Base-by-base conservation (phyloP, 1,140 invertebrate species). In the Drosophila novamexicana region DNA sequence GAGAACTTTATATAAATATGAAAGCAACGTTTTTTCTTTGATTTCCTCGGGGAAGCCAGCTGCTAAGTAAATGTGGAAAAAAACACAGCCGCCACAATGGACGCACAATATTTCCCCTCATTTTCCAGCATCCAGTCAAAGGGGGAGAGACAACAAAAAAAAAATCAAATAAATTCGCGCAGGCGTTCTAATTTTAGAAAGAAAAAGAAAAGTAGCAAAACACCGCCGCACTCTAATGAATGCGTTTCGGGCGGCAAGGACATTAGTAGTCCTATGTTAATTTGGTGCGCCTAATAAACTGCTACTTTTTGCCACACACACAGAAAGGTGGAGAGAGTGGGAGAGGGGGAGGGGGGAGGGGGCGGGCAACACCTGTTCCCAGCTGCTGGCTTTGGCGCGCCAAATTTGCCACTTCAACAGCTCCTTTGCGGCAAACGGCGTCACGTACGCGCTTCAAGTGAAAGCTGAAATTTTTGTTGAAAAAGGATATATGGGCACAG, bases 331-430 rank as follows among this genome's bases (percentile, higher is more conserved):
- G 16, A 12, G 7, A 36, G 34, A 37, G 50, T 2, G 22, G 2
- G 7, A 45, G 44, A 39, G 39, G 36, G 54, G 22, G 18, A 2
- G 18, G 22, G 0, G 22, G 22, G 22, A 0, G 22, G 22, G 22
- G 22, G 22, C 0, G 22, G 0, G 22, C 22, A 0, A 29, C 57
- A 58, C 59, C 67, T 64, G 63, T 70, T 16, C 14, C 9, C 42
- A 7, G 18, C 14, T 22, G 8, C 54, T 59, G 47, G 22, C 39
- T 6, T 10, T 4, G 65, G 70, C 79, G 79, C 88, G 90, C 22
- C 91, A 84, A 91, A 91, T 91, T 91, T 91, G 90, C 90, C 90
- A 91, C 90, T 91, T 91, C 90, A 91, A 91, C 90, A 91, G 90
- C 86, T 91, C 89, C 90, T 91, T 90, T 83, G 81, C 71, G 89